Evolutionary conservation across 2,113 vertebrate genomes (phyloP), one percentile per base, ranked within the genome.

Genomic region (Alligator sinensis): DNA sequence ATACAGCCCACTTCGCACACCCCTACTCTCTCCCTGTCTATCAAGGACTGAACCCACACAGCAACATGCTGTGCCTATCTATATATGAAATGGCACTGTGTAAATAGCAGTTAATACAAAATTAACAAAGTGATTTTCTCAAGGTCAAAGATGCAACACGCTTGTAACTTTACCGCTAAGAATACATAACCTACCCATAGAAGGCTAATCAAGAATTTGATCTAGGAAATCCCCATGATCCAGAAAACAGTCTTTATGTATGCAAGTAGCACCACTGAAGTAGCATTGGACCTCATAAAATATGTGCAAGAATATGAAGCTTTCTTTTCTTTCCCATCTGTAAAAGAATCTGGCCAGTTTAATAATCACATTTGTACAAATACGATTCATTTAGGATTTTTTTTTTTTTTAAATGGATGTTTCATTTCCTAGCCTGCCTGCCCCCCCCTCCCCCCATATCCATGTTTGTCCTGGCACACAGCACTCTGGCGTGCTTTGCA

Each of bases 341-440:
- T 78, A 96, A 96, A 92, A 94, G 80, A 79, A 85, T 87, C 83
- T 9, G 55, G 77, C 47, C 19, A 8, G 34, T 95, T 87, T 47
- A 18, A 85, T 95, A 30, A 11, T 72, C 47, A 63, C 89, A 80
- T 94, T 97, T 95, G 88, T 84, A 91, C 58, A 89, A 86, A 86
- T 34, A 75, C 19, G 87, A 86, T 47, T 47, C 47, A 47, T 9
- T 34, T 34, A 34, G 34, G 34, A 34, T 34, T 34, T 34, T 86
- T 13, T 34, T 86, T 13, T 62, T 83, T 61, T 1, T 38, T 87
- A 85, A 19, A 83, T 80, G 91, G 63, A 38, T 85, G 25, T 82
- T 80, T 38, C 25, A 3, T 19, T 57, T 90, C 61, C 38, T 91
- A 81, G 6, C 2, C 11, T 13, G 30, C 0, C 4, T 17, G 3